phyloP scores from a whole-genome alignment of 2,113 vertebrate genomes.

The Platycercus adscitus region DNA sequence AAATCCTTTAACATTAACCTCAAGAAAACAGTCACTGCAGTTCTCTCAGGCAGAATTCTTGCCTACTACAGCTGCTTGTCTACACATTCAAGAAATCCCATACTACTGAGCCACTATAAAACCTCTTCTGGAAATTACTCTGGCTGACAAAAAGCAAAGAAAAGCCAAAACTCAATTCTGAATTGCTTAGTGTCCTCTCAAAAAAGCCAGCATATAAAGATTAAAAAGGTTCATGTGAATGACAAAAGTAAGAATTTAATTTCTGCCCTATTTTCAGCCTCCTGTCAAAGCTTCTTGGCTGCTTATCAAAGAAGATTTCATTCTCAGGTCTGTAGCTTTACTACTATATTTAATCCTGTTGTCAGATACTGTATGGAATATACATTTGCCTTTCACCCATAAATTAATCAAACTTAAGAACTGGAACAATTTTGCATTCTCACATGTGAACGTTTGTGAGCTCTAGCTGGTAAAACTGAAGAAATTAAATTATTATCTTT shows the following conservation, averaged over 20 bases:
- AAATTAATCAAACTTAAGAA: background rate
- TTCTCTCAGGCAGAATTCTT: background rate
- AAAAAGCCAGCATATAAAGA: background rate
- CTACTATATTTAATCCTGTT: background rate
- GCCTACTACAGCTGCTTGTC: background rate
- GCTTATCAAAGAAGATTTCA: background rate
- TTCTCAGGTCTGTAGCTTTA: background rate
- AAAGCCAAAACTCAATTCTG: background rate
- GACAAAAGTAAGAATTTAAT: background rate
- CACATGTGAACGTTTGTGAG: background rate
- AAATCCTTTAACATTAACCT: background rate
- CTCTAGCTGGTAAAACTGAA: background rate
- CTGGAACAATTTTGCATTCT: background rate
- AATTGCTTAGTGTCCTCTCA: background rate
- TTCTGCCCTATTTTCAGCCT: background rate
- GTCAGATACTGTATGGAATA: background rate
- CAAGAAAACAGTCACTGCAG: background rate
- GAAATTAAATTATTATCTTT: background rate
- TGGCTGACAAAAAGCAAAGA: background rate
- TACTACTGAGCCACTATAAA: background rate
- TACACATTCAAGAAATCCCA: background rate
- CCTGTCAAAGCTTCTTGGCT: background rate
- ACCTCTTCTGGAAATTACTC: background rate
- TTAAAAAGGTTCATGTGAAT: background rate
- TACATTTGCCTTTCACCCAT: background rate